A percentile compares a stretch with the other conserved stretches of the same genome.
Evolutionary conservation across 2,888 invertebrate genomes (phyloP).

Genomic region (Drosophila affinis): DNA sequence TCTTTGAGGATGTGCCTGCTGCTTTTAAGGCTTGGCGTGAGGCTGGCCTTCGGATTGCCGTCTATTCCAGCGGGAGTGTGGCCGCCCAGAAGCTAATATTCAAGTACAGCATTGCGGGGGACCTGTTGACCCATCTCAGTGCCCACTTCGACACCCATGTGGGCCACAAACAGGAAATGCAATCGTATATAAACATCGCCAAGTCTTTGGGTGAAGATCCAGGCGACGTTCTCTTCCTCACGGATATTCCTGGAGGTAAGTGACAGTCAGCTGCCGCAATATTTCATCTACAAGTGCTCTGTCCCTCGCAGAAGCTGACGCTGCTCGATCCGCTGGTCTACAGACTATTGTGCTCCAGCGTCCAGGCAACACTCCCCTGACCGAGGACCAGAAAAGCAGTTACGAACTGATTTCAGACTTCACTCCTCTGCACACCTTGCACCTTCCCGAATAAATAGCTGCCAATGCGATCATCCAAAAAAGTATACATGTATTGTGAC

Average conservation of each 20-base stretch:
- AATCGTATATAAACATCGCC: conserved; percentile 91
- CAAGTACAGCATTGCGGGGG: conserved; percentile 89
- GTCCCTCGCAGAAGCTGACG: conserved; percentile 89
- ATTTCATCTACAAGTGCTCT: conserved; percentile 52
- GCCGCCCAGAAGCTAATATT: conserved; percentile 95
- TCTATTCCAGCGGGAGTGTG: conserved; percentile 96
- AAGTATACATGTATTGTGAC: conserved; percentile 31
- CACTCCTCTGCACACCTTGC: conserved; percentile 42
- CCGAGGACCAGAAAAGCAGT: conserved; percentile 85
- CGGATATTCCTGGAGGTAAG: conserved; percentile 93
- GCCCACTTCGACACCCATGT: conserved; percentile 94
- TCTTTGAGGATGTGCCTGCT: conserved; percentile 93
- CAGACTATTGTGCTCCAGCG: conserved; percentile 89
- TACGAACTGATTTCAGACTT: conserved; percentile 87
- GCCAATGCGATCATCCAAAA: conserved; percentile 19
- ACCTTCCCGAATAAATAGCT: conserved; percentile 18
- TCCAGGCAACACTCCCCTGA: conserved; percentile 90
- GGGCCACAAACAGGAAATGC: conserved; percentile 91
- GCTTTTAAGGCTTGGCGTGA: conserved; percentile 90
- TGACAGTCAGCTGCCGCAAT: conserved; percentile 71
- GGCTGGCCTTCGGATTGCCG: conserved; percentile 88
- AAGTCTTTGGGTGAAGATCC: conserved; percentile 87
- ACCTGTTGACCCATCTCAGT: conserved; percentile 89
- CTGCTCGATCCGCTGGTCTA: conserved; percentile 90
- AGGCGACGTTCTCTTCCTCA: conserved; percentile 92